Evolutionary conservation across 2,797 vertebrate species (phyloP).

Genomic region (Betta splendens): DNA sequence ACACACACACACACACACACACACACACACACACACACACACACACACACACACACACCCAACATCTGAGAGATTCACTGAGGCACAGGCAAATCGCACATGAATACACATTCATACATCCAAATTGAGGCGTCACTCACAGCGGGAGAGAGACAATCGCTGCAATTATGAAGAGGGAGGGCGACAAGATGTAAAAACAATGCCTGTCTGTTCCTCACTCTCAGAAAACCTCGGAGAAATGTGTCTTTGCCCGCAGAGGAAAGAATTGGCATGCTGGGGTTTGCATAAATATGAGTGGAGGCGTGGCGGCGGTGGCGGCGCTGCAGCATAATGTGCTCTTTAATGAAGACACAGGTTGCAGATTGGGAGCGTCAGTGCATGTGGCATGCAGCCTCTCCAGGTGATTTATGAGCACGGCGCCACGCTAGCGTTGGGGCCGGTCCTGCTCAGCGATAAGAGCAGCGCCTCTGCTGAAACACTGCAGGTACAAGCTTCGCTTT

Average conservation of each 20-base stretch:
- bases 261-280: conserved; percentile 33
- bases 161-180: conserved; percentile 34
- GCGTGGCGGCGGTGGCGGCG: conserved; percentile 12
- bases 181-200: conserved; percentile 47
- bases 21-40: conserved; percentile 10
- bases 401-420: conserved; percentile 78
- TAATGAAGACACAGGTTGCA: conserved; percentile 80
- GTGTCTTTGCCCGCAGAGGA: conserved; percentile 30
- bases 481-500: conserved; percentile 60
- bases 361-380: conserved; percentile 74
- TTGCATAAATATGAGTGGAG: conserved; percentile 45
- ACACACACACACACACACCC: conserved; percentile 1
- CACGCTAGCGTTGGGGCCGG: conserved; percentile 69
- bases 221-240: conserved; percentile 18
- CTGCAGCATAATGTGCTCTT: conserved; percentile 63
- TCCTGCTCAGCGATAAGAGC: conserved; percentile 62
- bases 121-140: conserved; percentile 30
- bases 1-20: conserved; percentile 13
- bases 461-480: conserved; percentile 48
- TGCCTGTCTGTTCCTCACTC: conserved; percentile 5
- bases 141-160: conserved; percentile 41
- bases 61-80: conserved; percentile 21
- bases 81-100: conserved; percentile 36
- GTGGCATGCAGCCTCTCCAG: conserved; percentile 65
- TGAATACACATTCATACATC: conserved; percentile 42